phyloP scores from a whole-genome alignment of 2,888 invertebrate genomes.

The Cepaea hortensis region DNA sequence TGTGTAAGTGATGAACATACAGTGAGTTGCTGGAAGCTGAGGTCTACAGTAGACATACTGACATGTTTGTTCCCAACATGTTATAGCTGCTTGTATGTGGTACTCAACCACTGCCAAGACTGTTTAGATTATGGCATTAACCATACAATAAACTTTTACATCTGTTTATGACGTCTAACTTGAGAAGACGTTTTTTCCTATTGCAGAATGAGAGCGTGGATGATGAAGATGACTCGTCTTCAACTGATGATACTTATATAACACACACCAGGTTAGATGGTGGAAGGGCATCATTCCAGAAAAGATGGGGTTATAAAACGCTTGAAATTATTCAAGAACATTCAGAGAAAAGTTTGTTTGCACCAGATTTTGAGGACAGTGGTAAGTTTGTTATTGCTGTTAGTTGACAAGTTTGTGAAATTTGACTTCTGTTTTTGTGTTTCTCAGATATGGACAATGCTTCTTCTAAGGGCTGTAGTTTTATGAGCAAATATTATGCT shows the following conservation, averaged over 20 bases:
- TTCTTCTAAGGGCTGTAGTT: too few species aligned
- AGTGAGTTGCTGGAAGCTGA: too few species aligned
- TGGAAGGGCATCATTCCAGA: slow-evolving; percentile 81
- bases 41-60: too few species aligned
- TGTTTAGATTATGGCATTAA: too few species aligned
- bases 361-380: slow-evolving; percentile 20
- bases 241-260: background rate
- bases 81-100: too few species aligned
- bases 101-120: too few species aligned
- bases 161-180: too few species aligned
- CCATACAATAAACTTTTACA: too few species aligned
- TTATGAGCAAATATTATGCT: too few species aligned
- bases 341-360: slow-evolving; percentile 55
- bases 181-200: background rate
- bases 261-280: slow-evolving; percentile 84
- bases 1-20: too few species aligned
- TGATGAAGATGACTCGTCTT: background rate
- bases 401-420: background rate
- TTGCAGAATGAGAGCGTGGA: background rate
- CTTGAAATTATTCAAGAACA: slow-evolving; percentile 74
- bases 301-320: slow-evolving; percentile 82
- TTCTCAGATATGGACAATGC: background rate
- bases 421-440: background rate
- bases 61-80: too few species aligned
- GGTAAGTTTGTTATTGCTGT: slow-evolving; percentile 14